phyloP scores from a whole-genome alignment of 2,113 vertebrate genomes.

The Actenoides lindsayi region DNA sequence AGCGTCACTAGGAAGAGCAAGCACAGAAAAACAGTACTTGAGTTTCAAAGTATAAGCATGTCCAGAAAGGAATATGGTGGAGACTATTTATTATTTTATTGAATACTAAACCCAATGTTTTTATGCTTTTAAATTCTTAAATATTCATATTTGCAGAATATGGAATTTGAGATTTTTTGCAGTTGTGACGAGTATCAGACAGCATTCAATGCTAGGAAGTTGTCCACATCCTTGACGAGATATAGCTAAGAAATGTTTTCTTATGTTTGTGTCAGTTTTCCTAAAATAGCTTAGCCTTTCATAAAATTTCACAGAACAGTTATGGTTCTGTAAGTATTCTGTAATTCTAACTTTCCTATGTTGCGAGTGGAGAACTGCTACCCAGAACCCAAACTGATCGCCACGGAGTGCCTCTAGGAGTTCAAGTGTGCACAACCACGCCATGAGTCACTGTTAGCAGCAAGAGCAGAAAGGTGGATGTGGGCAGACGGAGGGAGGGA shows the following conservation, averaged over 20 bases:
- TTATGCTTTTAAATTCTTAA: not conserved
- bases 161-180: not conserved
- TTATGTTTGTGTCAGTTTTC: not conserved
- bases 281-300: not conserved
- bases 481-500: not conserved
- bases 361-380: not conserved
- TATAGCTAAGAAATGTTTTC: not conserved
- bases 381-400: not conserved
- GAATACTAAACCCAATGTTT: not conserved
- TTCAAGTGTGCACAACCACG: not conserved
- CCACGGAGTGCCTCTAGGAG: not conserved
- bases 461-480: not conserved
- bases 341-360: not conserved
- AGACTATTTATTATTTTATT: not conserved
- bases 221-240: not conserved
- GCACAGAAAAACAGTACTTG: not conserved
- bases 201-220: not conserved
- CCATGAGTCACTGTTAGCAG: not conserved
- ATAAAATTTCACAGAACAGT: not conserved
- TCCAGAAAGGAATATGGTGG: not conserved
- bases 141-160: not conserved
- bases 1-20: not conserved
- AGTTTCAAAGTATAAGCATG: not conserved
- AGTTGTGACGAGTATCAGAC: not conserved
- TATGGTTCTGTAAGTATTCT: not conserved